These are phyloP conservation scores for Gryllus bimaculatus DNA, from an alignment of 1,140 invertebrate genomes.

Conservation along the genomic window DNA sequence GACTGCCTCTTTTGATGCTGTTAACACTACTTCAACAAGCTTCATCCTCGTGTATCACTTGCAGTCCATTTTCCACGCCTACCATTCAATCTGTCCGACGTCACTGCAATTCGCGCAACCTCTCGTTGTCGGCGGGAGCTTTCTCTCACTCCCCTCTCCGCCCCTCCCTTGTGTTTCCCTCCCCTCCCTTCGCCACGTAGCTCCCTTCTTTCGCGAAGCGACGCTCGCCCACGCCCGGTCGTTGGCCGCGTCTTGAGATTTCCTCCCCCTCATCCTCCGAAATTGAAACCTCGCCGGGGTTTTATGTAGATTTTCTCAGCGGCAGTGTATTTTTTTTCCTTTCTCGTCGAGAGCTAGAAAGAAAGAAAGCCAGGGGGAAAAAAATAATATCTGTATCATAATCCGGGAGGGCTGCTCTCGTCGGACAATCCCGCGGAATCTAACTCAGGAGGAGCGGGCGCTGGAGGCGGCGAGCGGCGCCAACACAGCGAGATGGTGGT, in stretches of 20 bases:
- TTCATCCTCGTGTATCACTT: too few species aligned
- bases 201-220: background rate
- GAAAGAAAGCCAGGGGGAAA: background rate
- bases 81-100: too few species aligned
- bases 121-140: too few species aligned
- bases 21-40: too few species aligned
- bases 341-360: background rate
- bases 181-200: background rate
- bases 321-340: background rate
- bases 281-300: background rate
- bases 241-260: background rate
- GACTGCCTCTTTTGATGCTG: too few species aligned
- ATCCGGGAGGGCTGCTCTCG: background rate
- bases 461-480: too few species aligned
- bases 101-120: too few species aligned
- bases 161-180: background rate
- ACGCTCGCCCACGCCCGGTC: too few species aligned
- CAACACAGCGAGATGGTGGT: too few species aligned
- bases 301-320: conserved; percentile 5
- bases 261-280: background rate
- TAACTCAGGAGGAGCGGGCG: background rate
- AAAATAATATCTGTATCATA: background rate
- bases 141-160: background rate
- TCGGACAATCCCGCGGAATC: background rate
- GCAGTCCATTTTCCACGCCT: too few species aligned